A percentile compares a stretch with the other conserved stretches of the same genome.
phyloP scores from a whole-genome alignment of 2,888 invertebrate genomes.

The Loripinus fragilis region DNA sequence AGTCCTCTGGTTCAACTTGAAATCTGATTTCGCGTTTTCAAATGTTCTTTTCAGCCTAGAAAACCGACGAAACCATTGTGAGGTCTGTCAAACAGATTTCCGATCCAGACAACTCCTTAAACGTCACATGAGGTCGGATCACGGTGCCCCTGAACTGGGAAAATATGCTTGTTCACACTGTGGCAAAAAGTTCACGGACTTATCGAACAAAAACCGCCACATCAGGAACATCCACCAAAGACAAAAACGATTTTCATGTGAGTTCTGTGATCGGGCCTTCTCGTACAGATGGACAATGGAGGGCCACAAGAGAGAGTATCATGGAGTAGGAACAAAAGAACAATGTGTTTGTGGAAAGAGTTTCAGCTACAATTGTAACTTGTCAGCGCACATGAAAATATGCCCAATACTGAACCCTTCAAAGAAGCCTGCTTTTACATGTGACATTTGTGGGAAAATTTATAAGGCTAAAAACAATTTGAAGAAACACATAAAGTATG shows the following conservation, averaged over 20 bases:
- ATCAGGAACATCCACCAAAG: background rate
- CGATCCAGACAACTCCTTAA: too few species aligned
- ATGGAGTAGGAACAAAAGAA: background rate
- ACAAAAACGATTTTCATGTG: background rate
- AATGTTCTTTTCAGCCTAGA: too few species aligned
- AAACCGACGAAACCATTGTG: too few species aligned
- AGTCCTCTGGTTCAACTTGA: too few species aligned
- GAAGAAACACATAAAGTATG: background rate
- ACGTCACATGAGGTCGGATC: background rate
- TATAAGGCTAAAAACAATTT: background rate
- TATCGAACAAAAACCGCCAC: background rate
- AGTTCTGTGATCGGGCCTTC: background rate
- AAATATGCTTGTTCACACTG: background rate
- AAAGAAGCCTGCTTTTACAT: background rate
- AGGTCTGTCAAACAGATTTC: too few species aligned
- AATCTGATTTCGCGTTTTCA: too few species aligned
- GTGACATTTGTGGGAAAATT: background rate
- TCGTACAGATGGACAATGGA: background rate
- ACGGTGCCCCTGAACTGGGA: background rate
- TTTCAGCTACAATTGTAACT: background rate
- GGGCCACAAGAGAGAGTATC: background rate
- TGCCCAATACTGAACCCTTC: background rate
- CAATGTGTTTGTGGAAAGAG: background rate
- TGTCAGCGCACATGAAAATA: background rate
- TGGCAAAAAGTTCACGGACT: background rate